Percentiles rank a stretch among this genome's conserved stretches.
Conservation (phyloP, 1,140 invertebrate species). For the Drosophila hydei region DNA sequence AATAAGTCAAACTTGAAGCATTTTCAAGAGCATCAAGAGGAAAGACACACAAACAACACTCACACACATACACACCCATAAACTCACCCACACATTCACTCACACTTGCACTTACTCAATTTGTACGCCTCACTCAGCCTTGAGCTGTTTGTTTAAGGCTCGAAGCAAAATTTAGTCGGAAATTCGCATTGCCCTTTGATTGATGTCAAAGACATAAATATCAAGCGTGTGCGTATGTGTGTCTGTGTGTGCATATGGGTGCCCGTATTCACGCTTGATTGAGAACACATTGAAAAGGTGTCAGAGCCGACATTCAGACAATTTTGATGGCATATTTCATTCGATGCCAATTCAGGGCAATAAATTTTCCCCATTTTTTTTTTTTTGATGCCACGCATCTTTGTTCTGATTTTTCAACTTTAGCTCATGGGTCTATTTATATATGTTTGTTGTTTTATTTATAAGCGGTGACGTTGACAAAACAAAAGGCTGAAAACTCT, state of each 20-base stretch:
- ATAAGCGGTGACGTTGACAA: constrained; percentile 53
- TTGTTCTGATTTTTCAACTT: constrained; percentile 44
- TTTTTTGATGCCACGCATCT: constrained; percentile 26
- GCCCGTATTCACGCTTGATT: constrained; percentile 70
- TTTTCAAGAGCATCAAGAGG: constrained; percentile 12
- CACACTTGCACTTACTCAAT: neutral
- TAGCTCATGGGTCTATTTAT: neutral
- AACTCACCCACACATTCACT: neutral
- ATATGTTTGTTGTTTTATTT: constrained; percentile 62
- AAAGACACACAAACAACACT: constrained; percentile 13
- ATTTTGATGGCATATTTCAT: constrained; percentile 79
- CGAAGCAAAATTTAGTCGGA: constrained; percentile 33
- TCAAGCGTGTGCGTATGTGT: neutral
- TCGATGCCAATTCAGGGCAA: constrained; percentile 64
- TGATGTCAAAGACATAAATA: constrained; percentile 60
- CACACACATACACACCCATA: neutral
- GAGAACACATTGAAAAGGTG: constrained; percentile 71
- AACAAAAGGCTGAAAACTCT: constrained; percentile 54
- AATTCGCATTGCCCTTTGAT: constrained; percentile 62
- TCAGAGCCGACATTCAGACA: constrained; percentile 66
- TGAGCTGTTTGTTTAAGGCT: constrained; percentile 48
- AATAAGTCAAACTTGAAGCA: constrained; percentile 26
- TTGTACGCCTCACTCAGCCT: constrained; percentile 4
- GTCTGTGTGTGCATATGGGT: constrained; percentile 18
- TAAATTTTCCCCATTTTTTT: constrained; percentile 61